Evolutionary conservation across 1,140 invertebrate species (phyloP), one percentile per base, ranked within the genome.

Genomic region (Panulirus ornatus): DNA sequence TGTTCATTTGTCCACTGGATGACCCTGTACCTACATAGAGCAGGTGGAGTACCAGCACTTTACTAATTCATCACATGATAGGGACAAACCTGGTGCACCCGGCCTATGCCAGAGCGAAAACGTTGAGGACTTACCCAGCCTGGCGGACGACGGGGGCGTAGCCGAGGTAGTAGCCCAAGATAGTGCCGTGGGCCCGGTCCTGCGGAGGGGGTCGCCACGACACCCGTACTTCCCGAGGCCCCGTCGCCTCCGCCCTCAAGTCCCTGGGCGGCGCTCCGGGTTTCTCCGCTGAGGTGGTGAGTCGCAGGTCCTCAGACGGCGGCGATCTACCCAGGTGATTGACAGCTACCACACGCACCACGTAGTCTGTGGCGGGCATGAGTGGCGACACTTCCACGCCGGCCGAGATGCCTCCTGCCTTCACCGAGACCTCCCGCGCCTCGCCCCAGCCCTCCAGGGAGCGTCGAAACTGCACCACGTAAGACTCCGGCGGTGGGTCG

Each of bases 231-330:
- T 97, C 96, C 0, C 96, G 96, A 0, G 97, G 97, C 1, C 96
- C 96, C 0, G 97, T 94, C 0, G 97, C 95, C 89, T 96, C 94
- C 0, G 96, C 96, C 9, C 95, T 95, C 11, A 98, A 94, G 93
- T 96, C 96, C 1, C 96, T 93, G 0, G 97, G 97, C 0, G 97
- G 95, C n/a, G 96, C 96, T 9, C 96, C 96, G 0, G 97, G 97
- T 93, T 93, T 94, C 54, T 92, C 92, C 9, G 84, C 87, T 36
- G 90, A 88, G n/a, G 92, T 92, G 40, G 81, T 86, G 54, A 92
- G 44, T 3, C 83, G 66, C 36, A 92, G 90, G 30, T 90, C 90
- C 47, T 91, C 90, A 82, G 94, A 94, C 0, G 92, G 86, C 36
- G 91, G 84, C 44, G 94, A 92, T 71, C 93, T 87, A 14, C 94